Evolutionary conservation across 2,888 invertebrate genomes (phyloP), one percentile per base, ranked within the genome.

Genomic region (Ophion slaviceki): DNA sequence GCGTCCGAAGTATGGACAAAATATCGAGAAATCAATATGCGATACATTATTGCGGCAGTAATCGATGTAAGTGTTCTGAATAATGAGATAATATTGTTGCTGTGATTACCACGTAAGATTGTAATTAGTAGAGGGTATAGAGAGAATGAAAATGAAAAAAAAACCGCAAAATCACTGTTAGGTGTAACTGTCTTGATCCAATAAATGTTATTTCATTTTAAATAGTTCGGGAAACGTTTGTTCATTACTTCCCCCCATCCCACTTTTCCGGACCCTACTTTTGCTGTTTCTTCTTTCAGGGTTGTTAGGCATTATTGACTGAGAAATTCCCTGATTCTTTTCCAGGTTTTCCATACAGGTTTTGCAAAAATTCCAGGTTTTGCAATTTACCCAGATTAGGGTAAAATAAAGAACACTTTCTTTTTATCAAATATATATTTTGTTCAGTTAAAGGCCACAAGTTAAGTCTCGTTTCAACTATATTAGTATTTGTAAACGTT

Each of bases 41-140:
- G 80, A 93, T 91, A 92, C 92, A 93, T 92, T 92, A 93, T 92
- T 92, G 92, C 93, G 93, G 91, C 93, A 93, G 93, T 93, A 93
- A 94, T 93, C 91, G 91, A 92, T 93, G 92, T 94, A 94, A 93
- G 93, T 94, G 94, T 94, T 94, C 94, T 94, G 94, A 94, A 94
- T 93, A 94, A 93, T 93, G 92, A 94, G 93, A 93, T 93, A 93
- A 93, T 93, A 94, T 94, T 94, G 94, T 94, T 94, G 94, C 94
- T 94, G 94, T 94, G 94, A 94, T 94, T 94, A 93, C 91, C 90
- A 91, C 76, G 89, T 94, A 94, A 93, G 93, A 93, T 93, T 93
- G 94, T 93, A 93, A 93, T 92, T 94, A 93, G 93, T 93, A 93
- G 92, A 89, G 90, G 67, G 36, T 61, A 61, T 59, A 61, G 93